Evolutionary conservation across 2,113 vertebrate species (phyloP).

Genomic region (Colossoma macropomum): DNA sequence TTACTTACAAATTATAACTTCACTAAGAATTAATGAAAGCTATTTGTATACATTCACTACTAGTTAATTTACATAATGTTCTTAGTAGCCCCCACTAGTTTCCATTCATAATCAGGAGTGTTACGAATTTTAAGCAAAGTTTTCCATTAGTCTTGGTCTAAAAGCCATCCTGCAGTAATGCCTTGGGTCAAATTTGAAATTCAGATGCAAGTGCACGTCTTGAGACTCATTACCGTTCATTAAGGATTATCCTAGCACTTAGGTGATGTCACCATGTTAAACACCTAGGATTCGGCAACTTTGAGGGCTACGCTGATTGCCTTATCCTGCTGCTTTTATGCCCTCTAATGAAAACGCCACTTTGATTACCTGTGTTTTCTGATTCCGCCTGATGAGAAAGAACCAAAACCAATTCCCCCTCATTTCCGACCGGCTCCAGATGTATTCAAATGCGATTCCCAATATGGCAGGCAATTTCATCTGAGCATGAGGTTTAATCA

Average conservation of each 20-base stretch:
- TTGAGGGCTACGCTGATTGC: constrained; percentile 14
- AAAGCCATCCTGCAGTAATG: constrained; percentile 35
- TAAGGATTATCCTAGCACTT: constrained; percentile 42
- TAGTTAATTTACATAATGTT: too few relatives aligned
- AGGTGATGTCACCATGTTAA: constrained; percentile 39
- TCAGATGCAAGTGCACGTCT: constrained; percentile 17
- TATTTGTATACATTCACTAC: too few relatives aligned
- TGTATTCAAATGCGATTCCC: constrained; percentile 47
- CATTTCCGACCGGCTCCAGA: constrained; percentile 40
- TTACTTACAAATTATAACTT: too few relatives aligned
- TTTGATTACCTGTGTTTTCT: constrained; percentile 52
- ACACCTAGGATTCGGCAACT: constrained; percentile 19
- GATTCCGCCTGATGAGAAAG: constrained; percentile 54
- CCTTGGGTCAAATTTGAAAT: constrained; percentile 38
- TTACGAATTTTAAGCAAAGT: not conserved
- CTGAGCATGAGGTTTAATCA: constrained; percentile 42
- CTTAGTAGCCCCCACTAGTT: too few relatives aligned
- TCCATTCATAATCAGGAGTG: not conserved
- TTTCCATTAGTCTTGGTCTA: constrained; percentile 8
- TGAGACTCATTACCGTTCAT: constrained; percentile 44
- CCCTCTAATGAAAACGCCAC: constrained; percentile 30
- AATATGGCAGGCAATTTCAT: constrained; percentile 52
- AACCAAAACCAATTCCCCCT: constrained; percentile 48
- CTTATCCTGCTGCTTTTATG: constrained; percentile 37
- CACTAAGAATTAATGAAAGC: too few relatives aligned